These are phyloP conservation scores for Cossypha niveicapilla DNA, from an alignment of 2,797 vertebrate genomes.

Conservation along the genomic window DNA sequence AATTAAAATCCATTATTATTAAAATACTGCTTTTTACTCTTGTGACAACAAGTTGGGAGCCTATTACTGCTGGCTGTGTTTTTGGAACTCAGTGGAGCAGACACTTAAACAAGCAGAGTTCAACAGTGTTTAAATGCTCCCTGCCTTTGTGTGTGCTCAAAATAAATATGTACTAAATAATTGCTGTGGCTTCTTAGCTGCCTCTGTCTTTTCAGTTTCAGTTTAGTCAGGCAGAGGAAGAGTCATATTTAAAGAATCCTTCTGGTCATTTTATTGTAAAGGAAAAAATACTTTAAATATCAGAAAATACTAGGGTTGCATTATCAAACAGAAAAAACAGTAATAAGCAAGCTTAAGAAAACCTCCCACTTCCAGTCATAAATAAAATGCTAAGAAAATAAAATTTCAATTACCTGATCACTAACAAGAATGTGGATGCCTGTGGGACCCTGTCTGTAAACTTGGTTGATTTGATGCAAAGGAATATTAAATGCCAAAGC, in stretches of 20 bases:
- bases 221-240: background rate
- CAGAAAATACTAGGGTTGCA: background rate
- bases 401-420: conserved; percentile 81
- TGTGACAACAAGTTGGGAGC: background rate
- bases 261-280: background rate
- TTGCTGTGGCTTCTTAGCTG: background rate
- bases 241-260: background rate
- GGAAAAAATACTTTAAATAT: background rate
- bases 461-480: conserved; percentile 87
- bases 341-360: background rate
- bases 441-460: conserved; percentile 92
- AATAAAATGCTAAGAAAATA: background rate
- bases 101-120: background rate
- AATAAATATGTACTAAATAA: background rate
- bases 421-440: conserved; percentile 92
- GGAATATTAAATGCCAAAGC: conserved; percentile 88
- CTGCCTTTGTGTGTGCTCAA: background rate
- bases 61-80: background rate
- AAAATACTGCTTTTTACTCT: background rate
- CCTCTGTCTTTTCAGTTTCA: background rate
- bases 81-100: background rate
- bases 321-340: background rate
- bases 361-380: background rate
- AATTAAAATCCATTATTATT: background rate
- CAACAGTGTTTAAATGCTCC: background rate